Evolutionary conservation across 2,797 vertebrate species (phyloP), one percentile per base, ranked within the genome.

Genomic region (Potorous gilbertii): DNA sequence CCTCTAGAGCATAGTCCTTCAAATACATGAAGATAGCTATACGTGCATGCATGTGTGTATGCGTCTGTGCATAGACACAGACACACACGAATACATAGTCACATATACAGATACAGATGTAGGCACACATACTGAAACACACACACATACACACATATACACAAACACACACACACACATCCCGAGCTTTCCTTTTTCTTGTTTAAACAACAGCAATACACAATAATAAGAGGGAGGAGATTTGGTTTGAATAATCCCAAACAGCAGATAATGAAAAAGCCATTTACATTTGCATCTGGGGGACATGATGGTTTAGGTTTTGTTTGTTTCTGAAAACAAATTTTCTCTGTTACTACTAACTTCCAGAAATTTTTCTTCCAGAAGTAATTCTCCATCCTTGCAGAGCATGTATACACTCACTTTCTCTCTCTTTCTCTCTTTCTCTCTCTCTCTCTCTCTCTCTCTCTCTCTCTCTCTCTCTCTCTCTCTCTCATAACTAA

Each of bases 331-430:
- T 74, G 92, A 95, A 94, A 94, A 92, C 40, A 3, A 74, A 59
- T 94, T 95, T 50, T 92, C 91, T 97, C 91, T 74, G 93, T 55
- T 55, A n/a, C 52, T 54, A 13, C 0, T 74, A 92, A 93, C 95
- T 90, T 54, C 89, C 59, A 90, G 87, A 31, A 57, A 90, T n/a
- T 59, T 52, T 56, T 52, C 52, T 52, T 52, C 52, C 52, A 52
- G 90, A 55, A 93, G 90, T 95, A 92, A 93, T 52, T 1, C 93
- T 91, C 95, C 12, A 11, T 92, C 94, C 93, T 90, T 66, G 12
- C 94, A 9, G 93, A 90, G 93, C 95, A 96, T 89, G 62, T 90
- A 96, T n/a, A n/a, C n/a, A n/a, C n/a, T n/a, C n/a, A n/a, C n/a
- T n/a, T n/a, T n/a, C n/a, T n/a, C n/a, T n/a, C n/a, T n/a, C n/a